Evolutionary conservation across 2,888 invertebrate species (phyloP).

Genomic region (Trissonchulus latispiculum): DNA sequence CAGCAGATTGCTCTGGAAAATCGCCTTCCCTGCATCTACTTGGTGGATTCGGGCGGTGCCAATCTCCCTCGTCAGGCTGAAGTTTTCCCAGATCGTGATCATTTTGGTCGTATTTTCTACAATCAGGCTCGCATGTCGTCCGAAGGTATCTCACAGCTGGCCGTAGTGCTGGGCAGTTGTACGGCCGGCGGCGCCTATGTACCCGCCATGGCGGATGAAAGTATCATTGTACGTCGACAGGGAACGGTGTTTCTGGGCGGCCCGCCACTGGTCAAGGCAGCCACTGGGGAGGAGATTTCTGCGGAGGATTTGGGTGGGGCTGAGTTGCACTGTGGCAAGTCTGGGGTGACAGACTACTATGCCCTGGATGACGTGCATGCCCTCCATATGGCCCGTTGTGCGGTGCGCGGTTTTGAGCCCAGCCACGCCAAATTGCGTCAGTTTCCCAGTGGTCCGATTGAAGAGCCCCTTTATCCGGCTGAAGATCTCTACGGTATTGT

Average conservation of each 20-base stretch:
- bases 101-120: conserved; percentile 91
- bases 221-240: conserved; percentile 81
- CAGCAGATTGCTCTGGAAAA: conserved; percentile 88
- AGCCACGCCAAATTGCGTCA: not conserved
- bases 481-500: conserved; percentile 92
- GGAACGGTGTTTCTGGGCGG: conserved; percentile 88
- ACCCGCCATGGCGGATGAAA: conserved; percentile 95
- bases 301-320: conserved; percentile 88
- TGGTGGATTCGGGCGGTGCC: conserved; percentile 90
- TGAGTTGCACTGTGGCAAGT: conserved; percentile 52
- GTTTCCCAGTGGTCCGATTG: not conserved
- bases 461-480: conserved; percentile 62
- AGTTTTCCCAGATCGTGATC: conserved; percentile 84
- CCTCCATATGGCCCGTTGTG: conserved; percentile 68
- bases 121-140: conserved; percentile 94
- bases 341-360: conserved; percentile 95
- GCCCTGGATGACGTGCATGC: conserved; percentile 90
- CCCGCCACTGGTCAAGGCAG: conserved; percentile 93
- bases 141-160: conserved; percentile 61
- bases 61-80: conserved; percentile 86
- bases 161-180: conserved; percentile 92
- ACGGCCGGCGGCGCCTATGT: conserved; percentile 98
- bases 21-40: conserved; percentile 79
- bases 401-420: conserved; percentile 52
- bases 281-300: conserved; percentile 67